These are phyloP conservation scores for Cyclura pinguis DNA, from an alignment of 2,797 vertebrate genomes.

Conservation along the genomic window DNA sequence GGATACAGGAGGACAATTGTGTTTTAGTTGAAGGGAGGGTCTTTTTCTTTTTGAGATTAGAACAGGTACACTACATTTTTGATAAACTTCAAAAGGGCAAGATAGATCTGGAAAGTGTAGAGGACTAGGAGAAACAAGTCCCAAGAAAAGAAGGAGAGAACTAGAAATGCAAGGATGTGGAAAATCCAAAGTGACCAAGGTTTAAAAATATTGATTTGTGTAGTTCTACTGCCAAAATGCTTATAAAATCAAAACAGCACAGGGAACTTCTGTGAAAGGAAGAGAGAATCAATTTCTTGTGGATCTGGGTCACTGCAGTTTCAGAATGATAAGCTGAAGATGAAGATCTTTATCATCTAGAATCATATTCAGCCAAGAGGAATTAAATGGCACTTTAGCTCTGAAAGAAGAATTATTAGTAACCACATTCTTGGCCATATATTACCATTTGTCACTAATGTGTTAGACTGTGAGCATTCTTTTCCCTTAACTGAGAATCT, in stretches of 20 bases:
- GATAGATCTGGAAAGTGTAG: too few species aligned
- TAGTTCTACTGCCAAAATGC: not conserved
- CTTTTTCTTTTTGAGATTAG: not conserved
- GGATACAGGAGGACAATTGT: too few species aligned
- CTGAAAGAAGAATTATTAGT: not conserved
- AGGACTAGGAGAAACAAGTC: too few species aligned
- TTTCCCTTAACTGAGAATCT: slow-evolving; percentile 5
- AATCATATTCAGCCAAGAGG: not conserved
- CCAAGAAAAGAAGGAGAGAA: too few species aligned
- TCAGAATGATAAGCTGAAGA: not conserved
- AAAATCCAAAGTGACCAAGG: too few species aligned
- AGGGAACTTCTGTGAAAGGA: slow-evolving; percentile 34
- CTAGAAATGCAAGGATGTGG: too few species aligned
- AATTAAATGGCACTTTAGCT: not conserved
- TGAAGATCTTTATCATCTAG: not conserved
- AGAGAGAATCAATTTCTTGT: not conserved
- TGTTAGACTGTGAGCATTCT: not conserved
- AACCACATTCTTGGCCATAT: not conserved
- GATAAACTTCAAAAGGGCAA: too few species aligned
- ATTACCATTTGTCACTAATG: not conserved
- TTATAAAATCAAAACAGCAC: fast-evolving
- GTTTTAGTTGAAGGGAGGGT: not conserved
- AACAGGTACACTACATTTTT: not conserved
- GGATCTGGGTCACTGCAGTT: slow-evolving; percentile 50
- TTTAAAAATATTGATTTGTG: too few species aligned